These are phyloP conservation scores for Drosophila neutralis DNA, from an alignment of 2,888 invertebrate genomes.

Conservation along the genomic window DNA sequence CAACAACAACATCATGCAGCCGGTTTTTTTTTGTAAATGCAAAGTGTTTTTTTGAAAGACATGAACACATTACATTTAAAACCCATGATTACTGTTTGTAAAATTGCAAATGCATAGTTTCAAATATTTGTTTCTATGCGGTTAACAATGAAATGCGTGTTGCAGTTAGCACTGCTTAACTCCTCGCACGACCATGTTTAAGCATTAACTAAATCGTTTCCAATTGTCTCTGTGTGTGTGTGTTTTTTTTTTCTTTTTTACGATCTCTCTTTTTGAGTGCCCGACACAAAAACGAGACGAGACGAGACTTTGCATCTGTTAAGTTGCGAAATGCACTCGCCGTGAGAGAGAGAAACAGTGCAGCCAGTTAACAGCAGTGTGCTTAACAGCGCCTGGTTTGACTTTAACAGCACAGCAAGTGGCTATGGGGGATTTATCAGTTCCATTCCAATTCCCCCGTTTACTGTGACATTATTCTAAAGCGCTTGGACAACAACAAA, in stretches of 20 bases:
- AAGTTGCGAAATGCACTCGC: neutral
- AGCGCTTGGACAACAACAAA: constrained; percentile 35
- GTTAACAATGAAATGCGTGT: neutral
- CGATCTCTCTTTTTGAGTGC: constrained; percentile 43
- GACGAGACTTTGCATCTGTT: neutral
- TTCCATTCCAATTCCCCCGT: constrained; percentile 45
- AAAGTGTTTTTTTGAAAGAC: constrained; percentile 39
- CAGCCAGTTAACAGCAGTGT: neutral
- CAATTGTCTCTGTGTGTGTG: constrained; percentile 14
- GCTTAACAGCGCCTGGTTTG: constrained; percentile 19
- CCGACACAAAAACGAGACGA: constrained; percentile 4
- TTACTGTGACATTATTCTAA: constrained; percentile 48
- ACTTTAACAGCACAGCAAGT: constrained; percentile 46
- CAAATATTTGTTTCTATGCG: neutral
- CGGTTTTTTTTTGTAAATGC: constrained; percentile 47
- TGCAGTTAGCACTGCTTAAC: constrained; percentile 18
- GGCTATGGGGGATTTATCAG: constrained; percentile 40
- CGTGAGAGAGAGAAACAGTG: neutral
- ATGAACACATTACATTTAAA: constrained; percentile 26
- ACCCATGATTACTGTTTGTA: neutral
- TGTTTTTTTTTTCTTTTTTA: constrained; percentile 5
- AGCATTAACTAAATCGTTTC: constrained; percentile 51
- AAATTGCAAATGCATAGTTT: neutral
- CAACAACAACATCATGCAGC: constrained; percentile 42
- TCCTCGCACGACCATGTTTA: constrained; percentile 31